Base-by-base conservation (phyloP, 1,140 invertebrate species). In the Leptopilina clavipes region DNA sequence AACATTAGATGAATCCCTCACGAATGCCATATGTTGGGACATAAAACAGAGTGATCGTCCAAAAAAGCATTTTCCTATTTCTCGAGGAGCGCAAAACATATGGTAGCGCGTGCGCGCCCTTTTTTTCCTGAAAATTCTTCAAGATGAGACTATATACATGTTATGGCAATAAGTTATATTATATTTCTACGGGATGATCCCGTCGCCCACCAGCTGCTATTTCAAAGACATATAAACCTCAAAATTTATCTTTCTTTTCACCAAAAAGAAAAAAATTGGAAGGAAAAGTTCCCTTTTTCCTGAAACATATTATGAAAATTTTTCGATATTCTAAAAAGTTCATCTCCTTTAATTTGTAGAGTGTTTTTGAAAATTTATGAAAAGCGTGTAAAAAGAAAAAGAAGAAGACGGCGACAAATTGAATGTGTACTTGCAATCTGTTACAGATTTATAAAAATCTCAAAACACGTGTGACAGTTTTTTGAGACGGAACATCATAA, bases 11-110 rank as follows among this genome's bases (percentile, higher is more conserved):
- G 84, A 85, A 81, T 82, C 74, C 54, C 73, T 70, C 77, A 76
- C 85, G 86, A 78, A 79, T 82, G 85, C 86, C 86, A 88, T 87
- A 86, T 88, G 86, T 86, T 81, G 84, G 84, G 22, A 70, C 74
- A 72, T 65, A 25, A 52, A 52, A 65, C 59, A 65, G 22, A 31
- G 72, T 54, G 77, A 78, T 81, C 77, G 18, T 77, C 81, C 73
- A 79, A 75, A 75, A 40, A 83, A 79, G 70, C 74, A 70, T 79
- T 82, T 85, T 78, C 82, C 84, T 71, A 83, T 84, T 82, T 75
- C 76, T 81, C 40, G 70, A 40, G 44, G 37, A 56, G 31, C 48
- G 70, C 31, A 37, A 65, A 73, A 48, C 79, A 79, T 79, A 84
- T 84, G 82, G 83, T 76, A 59, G 70, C 44, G 77, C 71, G 73